Evolutionary conservation across 2,888 invertebrate species (phyloP).

Genomic region (Ormyrus rosae): DNA sequence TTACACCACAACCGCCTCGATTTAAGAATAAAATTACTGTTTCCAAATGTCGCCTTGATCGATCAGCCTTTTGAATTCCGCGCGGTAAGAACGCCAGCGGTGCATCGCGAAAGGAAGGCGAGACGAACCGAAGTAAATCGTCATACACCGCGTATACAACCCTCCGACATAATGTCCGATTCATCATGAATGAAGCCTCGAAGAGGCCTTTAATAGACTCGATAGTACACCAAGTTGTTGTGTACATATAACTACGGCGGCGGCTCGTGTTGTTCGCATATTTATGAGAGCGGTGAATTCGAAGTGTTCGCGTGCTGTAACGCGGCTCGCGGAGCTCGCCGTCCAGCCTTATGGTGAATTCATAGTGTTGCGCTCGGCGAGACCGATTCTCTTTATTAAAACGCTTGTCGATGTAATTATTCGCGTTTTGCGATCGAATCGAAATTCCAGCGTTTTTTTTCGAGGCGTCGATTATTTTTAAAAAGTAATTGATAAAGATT

Average conservation of each 20-base stretch:
- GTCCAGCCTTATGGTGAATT: neutral
- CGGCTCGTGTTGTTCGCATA: constrained; percentile 48
- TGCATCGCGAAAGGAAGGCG: constrained; percentile 1
- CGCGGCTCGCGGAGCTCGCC: neutral
- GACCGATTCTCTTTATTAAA: too few species aligned
- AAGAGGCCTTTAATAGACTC: constrained; percentile 53
- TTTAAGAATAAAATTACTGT: too few species aligned
- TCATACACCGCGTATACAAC: constrained; percentile 24
- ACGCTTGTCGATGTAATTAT: too few species aligned
- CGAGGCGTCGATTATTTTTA: too few species aligned
- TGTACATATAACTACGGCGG: constrained; percentile 4
- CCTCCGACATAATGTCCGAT: constrained; percentile 54
- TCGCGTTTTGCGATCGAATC: too few species aligned
- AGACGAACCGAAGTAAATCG: constrained; percentile 31
- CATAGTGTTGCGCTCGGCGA: too few species aligned
- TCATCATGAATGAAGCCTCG: constrained; percentile 50
- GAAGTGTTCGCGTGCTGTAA: constrained; percentile 1
- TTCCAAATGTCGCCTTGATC: too few species aligned
- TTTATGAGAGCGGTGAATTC: constrained; percentile 53
- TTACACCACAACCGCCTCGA: too few species aligned
- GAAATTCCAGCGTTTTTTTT: too few species aligned
- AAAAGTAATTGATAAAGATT: too few species aligned
- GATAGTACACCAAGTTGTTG: constrained; percentile 37
- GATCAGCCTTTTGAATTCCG: too few species aligned
- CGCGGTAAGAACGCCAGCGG: neutral